phyloP scores from a whole-genome alignment of 2,888 invertebrate species.

The Papilio elwesi region DNA sequence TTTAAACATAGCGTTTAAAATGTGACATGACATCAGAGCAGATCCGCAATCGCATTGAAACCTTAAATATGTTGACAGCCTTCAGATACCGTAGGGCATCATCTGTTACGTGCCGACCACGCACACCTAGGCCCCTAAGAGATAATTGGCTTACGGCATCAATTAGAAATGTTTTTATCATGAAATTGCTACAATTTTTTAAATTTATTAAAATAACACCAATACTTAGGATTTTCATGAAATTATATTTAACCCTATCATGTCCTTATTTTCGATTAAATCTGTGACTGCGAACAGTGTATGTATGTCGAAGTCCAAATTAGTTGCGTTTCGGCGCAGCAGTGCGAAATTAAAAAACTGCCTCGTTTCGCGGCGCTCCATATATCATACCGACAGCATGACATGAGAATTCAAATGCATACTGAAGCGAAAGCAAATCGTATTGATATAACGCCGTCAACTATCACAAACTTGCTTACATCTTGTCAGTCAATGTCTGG shows the following conservation, averaged over 20 bases:
- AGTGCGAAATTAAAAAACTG: background rate
- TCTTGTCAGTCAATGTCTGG: background rate
- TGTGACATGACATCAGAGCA: conserved; percentile 18
- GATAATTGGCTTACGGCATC: conserved; percentile 21
- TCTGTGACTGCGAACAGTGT: no score
- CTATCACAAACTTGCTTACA: background rate
- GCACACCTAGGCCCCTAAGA: background rate
- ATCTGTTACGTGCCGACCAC: conserved; percentile 6
- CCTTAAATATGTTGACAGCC: conserved; percentile 12
- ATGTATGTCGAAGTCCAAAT: background rate
- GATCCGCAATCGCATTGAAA: conserved; percentile 22
- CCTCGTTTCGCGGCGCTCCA: conserved; percentile 30
- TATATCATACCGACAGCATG: conserved; percentile 13
- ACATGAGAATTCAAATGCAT: conserved; percentile 14
- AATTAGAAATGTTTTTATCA: background rate
- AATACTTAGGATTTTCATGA: no score
- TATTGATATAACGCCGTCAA: background rate
- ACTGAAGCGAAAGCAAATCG: conserved; percentile 6
- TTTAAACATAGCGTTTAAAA: background rate
- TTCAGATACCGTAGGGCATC: conserved; percentile 27
- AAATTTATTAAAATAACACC: background rate
- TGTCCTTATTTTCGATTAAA: no score
- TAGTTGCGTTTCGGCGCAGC: background rate
- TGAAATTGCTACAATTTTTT: background rate
- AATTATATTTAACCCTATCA: no score